These are phyloP conservation scores for Drosophila mayaguana DNA, from an alignment of 2,888 invertebrate species.

Conservation along the genomic window DNA sequence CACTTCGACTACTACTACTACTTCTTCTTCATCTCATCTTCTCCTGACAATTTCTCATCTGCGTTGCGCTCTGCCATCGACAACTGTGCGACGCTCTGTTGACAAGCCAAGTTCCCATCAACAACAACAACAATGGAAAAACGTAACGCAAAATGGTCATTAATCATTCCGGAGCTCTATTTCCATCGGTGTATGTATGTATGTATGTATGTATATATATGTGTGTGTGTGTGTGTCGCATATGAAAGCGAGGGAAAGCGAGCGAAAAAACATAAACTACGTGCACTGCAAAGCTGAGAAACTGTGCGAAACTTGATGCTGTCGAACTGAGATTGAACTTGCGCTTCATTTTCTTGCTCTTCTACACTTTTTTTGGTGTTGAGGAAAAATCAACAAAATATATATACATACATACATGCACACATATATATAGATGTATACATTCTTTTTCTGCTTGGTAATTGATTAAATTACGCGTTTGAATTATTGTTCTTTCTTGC, in stretches of 20 bases:
- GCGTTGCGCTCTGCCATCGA: slow-evolving; percentile 56
- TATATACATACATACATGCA: background rate
- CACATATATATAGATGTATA: slow-evolving; percentile 5
- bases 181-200: slow-evolving; percentile 24
- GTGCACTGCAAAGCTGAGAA: slow-evolving; percentile 45
- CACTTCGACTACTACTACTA: background rate
- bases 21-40: slow-evolving; percentile 6
- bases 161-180: slow-evolving; percentile 77
- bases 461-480: slow-evolving; percentile 50
- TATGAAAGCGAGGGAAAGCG: slow-evolving; percentile 38
- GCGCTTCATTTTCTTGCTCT: slow-evolving; percentile 11
- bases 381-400: slow-evolving; percentile 20
- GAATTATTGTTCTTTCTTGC: slow-evolving; percentile 7
- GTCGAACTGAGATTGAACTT: slow-evolving; percentile 59
- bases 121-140: slow-evolving; percentile 52
- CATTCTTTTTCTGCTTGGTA: slow-evolving; percentile 27
- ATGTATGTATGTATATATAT: slow-evolving; percentile 4
- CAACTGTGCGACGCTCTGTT: slow-evolving; percentile 61
- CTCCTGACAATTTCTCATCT: slow-evolving; percentile 3
- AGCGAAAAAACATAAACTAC: slow-evolving; percentile 59
- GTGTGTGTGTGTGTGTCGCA: slow-evolving; percentile 30
- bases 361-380: background rate
- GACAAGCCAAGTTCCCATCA: slow-evolving; percentile 56
- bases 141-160: slow-evolving; percentile 71
- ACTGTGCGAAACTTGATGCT: slow-evolving; percentile 42